Conservation (phyloP, 2,113 vertebrate genomes). For the Acrocephalus arundinaceus region DNA sequence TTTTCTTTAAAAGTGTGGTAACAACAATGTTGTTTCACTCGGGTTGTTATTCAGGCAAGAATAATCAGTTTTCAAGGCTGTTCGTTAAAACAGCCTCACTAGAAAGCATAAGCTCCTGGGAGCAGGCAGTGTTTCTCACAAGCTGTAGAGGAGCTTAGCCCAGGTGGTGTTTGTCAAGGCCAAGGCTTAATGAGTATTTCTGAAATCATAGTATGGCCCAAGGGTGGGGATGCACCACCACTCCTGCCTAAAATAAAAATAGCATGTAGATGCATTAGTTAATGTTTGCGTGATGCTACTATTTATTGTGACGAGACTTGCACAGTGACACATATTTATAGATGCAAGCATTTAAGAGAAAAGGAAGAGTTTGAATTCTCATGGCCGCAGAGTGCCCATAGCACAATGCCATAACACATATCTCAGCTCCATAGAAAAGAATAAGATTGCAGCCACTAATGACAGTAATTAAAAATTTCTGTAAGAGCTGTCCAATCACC, state of each 20-base stretch:
- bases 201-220: not conserved
- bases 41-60: not conserved
- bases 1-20: not conserved
- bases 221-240: not conserved
- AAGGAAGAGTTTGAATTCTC: not conserved
- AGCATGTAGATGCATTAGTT: not conserved
- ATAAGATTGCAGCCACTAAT: conserved; percentile 47
- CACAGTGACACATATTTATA: not conserved
- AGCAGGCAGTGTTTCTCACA: not conserved
- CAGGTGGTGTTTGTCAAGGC: not conserved
- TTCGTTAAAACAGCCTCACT: not conserved
- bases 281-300: not conserved
- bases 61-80: not conserved
- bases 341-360: not conserved
- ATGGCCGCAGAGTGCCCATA: not conserved
- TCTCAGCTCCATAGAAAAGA: conserved; percentile 1
- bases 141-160: not conserved
- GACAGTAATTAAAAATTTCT: conserved; percentile 66
- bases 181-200: not conserved
- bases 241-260: not conserved
- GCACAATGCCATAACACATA: not conserved
- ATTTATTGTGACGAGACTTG: not conserved
- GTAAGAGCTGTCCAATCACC: conserved; percentile 60
- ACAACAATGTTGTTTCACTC: not conserved
- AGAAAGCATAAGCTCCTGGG: not conserved